Conservation (phyloP, 2,797 vertebrate species). For the Jordanella pulchra region DNA sequence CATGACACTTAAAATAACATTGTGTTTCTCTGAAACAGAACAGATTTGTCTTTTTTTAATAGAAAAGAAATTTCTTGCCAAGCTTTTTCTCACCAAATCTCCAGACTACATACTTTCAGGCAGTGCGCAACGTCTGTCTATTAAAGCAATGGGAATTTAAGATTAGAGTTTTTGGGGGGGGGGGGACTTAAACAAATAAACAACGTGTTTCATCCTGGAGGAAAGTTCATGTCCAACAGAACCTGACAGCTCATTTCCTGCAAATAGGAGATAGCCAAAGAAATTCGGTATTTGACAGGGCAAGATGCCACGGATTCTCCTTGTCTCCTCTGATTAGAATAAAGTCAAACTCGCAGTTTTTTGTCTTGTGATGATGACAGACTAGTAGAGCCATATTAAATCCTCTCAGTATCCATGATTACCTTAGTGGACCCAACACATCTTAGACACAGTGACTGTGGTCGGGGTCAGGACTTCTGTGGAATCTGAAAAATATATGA, state of each 20-base stretch:
- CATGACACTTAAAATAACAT: slow-evolving; percentile 66
- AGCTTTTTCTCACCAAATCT: slow-evolving; percentile 59
- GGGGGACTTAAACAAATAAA: slow-evolving; percentile 68
- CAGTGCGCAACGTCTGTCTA: slow-evolving; percentile 71
- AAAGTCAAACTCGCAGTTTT: slow-evolving; percentile 51
- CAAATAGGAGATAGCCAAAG: slow-evolving; percentile 49
- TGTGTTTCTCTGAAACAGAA: slow-evolving; percentile 46
- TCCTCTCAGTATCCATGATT: slow-evolving; percentile 28
- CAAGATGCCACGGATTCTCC: slow-evolving; percentile 62
- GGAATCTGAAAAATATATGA: too few relatives aligned
- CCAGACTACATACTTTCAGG: slow-evolving; percentile 66
- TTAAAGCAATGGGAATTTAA: slow-evolving; percentile 51
- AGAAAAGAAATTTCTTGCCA: slow-evolving; percentile 48
- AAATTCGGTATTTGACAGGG: slow-evolving; percentile 71
- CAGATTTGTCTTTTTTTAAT: slow-evolving; percentile 61
- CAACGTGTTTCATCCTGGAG: slow-evolving; percentile 63
- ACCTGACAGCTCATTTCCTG: slow-evolving; percentile 73
- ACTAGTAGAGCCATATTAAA: slow-evolving; percentile 36
- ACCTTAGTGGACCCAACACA: slow-evolving; percentile 11
- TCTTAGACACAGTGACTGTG: neutral
- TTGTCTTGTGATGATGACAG: slow-evolving; percentile 57
- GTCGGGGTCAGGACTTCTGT: too few relatives aligned
- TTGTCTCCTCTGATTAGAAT: slow-evolving; percentile 54
- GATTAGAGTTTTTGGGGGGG: slow-evolving; percentile 38
- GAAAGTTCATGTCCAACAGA: slow-evolving; percentile 62